Percentiles rank a stretch among this genome's conserved stretches.
Conservation (phyloP, 2,797 vertebrate species). For the Hemitrygon akajei region DNA sequence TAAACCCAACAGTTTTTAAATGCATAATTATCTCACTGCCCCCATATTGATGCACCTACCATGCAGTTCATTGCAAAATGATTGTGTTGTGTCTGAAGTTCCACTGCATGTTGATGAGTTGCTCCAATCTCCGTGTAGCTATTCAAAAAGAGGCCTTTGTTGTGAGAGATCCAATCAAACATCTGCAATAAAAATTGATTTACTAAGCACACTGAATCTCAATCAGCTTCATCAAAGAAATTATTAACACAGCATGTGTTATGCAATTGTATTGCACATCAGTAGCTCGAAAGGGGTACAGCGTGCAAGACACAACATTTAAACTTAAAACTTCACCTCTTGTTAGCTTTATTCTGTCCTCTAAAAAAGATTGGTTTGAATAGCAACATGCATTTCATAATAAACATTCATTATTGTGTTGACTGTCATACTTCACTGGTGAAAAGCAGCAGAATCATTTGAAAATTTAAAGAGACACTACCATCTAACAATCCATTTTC, state of each 20-base stretch:
- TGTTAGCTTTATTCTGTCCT: background rate
- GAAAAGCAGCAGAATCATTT: background rate
- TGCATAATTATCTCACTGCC: too few relatives aligned
- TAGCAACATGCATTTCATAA: background rate
- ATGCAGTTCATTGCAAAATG: constrained; percentile 99
- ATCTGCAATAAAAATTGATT: constrained; percentile 62
- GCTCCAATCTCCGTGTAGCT: constrained; percentile 96
- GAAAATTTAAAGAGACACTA: background rate
- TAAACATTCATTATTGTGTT: background rate
- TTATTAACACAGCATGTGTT: background rate
- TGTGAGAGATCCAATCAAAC: constrained; percentile 99
- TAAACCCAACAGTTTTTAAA: background rate
- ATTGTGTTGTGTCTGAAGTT: constrained; percentile 98
- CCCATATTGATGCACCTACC: constrained; percentile 63
- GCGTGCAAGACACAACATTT: background rate
- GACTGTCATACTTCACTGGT: too few relatives aligned
- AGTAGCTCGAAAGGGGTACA: background rate
- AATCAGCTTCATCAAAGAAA: background rate
- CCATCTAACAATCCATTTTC: background rate
- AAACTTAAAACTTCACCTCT: background rate
- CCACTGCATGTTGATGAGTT: constrained; percentile 88
- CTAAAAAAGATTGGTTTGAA: background rate
- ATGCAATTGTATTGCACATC: background rate
- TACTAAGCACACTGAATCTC: background rate
- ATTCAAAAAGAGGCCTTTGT: constrained; percentile 96